Conservation (phyloP, 2,113 vertebrate genomes). For the Chiloscyllium plagiosum region DNA sequence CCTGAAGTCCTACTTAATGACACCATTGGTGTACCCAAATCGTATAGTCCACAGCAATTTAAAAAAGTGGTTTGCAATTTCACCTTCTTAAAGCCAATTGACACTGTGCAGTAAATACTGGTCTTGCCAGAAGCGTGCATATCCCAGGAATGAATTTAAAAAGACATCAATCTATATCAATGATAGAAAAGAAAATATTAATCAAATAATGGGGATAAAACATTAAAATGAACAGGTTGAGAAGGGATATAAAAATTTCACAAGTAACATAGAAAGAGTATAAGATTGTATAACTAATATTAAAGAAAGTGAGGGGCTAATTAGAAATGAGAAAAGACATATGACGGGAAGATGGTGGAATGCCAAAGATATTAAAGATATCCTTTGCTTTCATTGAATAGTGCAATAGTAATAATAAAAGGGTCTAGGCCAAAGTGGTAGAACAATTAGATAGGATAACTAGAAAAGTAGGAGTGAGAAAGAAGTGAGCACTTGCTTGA, state of each 20-base stretch:
- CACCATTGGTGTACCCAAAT: no score
- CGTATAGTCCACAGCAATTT: not conserved
- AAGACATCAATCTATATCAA: not conserved
- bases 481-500: not conserved
- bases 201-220: no score
- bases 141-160: not conserved
- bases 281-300: not conserved
- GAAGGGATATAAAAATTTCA: not conserved
- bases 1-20: no score
- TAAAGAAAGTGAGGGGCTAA: not conserved
- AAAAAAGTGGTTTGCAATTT: not conserved
- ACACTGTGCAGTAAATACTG: not conserved
- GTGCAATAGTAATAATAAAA: not conserved
- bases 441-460: not conserved
- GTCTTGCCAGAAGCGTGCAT: no score
- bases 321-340: not conserved
- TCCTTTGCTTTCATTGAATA: not conserved
- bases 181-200: no score
- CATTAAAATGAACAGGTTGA: not conserved
- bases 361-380: not conserved
- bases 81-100: not conserved
- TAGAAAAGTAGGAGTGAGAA: not conserved
- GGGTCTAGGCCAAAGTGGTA: not conserved
- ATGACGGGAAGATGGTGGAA: not conserved
- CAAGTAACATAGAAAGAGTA: not conserved